A percentile compares a stretch with the other conserved stretches of the same genome.
phyloP scores from a whole-genome alignment of 1,140 invertebrate genomes.

The Solenopsis invicta region DNA sequence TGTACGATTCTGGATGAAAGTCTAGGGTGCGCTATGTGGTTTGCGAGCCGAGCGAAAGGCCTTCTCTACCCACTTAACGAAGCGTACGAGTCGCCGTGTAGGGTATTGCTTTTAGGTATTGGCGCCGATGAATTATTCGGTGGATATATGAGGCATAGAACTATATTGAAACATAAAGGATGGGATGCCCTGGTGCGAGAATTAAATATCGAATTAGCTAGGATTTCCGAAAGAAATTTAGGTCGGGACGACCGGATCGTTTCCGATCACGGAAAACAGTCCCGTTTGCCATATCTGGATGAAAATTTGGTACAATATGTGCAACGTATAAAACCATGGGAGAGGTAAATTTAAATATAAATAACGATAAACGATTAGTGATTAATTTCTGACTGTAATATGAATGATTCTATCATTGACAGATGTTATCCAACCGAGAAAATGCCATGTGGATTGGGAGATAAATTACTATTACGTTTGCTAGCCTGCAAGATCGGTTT shows the following conservation, averaged over 20 bases:
- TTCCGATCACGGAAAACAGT: constrained; percentile 92
- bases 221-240: constrained; percentile 96
- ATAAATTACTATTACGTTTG: constrained; percentile 96
- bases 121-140: constrained; percentile 99
- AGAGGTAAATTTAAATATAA: constrained; percentile 88
- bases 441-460: constrained; percentile 93
- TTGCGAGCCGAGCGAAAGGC: constrained; percentile 93
- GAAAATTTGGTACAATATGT: constrained; percentile 94
- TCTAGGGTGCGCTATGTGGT: constrained; percentile 97
- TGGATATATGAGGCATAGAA: constrained; percentile 96
- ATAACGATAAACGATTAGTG: background rate
- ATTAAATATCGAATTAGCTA: constrained; percentile 92
- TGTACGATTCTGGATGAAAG: constrained; percentile 98
- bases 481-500: constrained; percentile 92
- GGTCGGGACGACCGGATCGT: constrained; percentile 97
- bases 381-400: background rate
- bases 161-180: constrained; percentile 89
- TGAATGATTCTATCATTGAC: constrained; percentile 73
- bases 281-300: constrained; percentile 97
- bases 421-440: constrained; percentile 90
- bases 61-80: constrained; percentile 78
- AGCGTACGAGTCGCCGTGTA: constrained; percentile 89
- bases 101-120: constrained; percentile 95
- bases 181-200: constrained; percentile 91
- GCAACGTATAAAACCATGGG: constrained; percentile 90